A percentile compares a stretch with the other conserved stretches of the same genome.
Evolutionary conservation across 2,797 vertebrate genomes (phyloP).

Genomic region (Myripristis jacobus): DNA sequence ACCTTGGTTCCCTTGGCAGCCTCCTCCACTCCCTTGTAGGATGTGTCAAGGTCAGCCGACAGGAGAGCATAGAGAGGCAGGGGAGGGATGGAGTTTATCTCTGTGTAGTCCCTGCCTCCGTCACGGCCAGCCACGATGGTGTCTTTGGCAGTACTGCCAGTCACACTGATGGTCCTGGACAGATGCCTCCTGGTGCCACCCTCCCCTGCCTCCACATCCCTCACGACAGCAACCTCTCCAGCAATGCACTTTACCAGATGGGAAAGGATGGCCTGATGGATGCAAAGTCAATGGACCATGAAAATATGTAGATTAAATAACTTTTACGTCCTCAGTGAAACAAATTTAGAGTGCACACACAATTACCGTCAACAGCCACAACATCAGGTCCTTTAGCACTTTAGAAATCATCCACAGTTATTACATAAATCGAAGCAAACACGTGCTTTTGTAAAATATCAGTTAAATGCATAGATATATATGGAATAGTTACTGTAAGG

Average conservation of each 20-base stretch:
- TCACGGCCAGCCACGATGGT: slow-evolving; percentile 95
- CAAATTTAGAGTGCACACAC: not conserved
- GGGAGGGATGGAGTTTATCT: slow-evolving; percentile 98
- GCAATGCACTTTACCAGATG: slow-evolving; percentile 99
- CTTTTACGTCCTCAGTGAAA: not conserved
- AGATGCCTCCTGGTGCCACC: slow-evolving; percentile 92
- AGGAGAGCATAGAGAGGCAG: slow-evolving; percentile 93
- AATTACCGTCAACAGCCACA: no score
- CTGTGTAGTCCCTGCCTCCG: slow-evolving; percentile 95
- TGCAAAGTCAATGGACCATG: not conserved
- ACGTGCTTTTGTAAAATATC: no score
- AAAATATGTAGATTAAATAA: not conserved
- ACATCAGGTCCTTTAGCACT: no score
- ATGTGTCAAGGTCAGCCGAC: slow-evolving; percentile 93
- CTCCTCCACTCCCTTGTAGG: slow-evolving; percentile 91
- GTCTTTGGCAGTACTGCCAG: slow-evolving; percentile 97
- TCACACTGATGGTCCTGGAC: slow-evolving; percentile 97
- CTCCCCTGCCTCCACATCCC: slow-evolving; percentile 93
- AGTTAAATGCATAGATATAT: no score
- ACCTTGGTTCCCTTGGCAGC: slow-evolving; percentile 84
- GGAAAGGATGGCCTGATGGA: slow-evolving; percentile 89
- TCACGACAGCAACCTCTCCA: slow-evolving; percentile 96
- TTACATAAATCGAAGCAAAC: no score
- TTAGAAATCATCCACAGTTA: no score
- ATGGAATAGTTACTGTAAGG: no score